A percentile compares a stretch with the other conserved stretches of the same genome.
These are phyloP conservation scores for Kuschelorhynchus macadamiae DNA, from an alignment of 2,888 invertebrate genomes.

Conservation along the genomic window DNA sequence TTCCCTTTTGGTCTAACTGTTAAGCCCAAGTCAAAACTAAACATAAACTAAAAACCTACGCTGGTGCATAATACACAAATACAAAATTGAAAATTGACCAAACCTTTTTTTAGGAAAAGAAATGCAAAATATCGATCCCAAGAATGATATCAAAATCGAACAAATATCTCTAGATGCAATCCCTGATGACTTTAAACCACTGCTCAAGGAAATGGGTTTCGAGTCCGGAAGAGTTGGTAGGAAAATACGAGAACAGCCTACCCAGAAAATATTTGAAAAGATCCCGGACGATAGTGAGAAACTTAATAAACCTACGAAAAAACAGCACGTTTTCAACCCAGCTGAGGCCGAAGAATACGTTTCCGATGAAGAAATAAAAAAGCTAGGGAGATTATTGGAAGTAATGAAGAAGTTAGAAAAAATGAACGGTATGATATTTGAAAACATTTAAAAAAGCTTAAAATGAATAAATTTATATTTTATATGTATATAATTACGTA, in stretches of 20 bases:
- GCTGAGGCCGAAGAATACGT: slow-evolving; percentile 56
- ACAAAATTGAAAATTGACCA: too few relatives aligned
- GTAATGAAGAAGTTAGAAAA: slow-evolving; percentile 68
- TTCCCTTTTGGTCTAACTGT: too few relatives aligned
- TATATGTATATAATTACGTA: too few relatives aligned
- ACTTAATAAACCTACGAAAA: slow-evolving; percentile 24
- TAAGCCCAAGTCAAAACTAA: too few relatives aligned
- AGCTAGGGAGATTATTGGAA: slow-evolving; percentile 69
- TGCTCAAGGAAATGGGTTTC: slow-evolving; percentile 65
- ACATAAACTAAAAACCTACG: too few relatives aligned
- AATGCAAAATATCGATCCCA: slow-evolving; percentile 33
- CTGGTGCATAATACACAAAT: too few relatives aligned
- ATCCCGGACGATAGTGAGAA: slow-evolving; percentile 1
- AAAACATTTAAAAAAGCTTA: too few relatives aligned
- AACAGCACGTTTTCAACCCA: slow-evolving; percentile 63
- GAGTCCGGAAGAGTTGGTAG: slow-evolving; percentile 25
- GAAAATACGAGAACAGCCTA: slow-evolving; percentile 47
- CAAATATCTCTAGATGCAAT: slow-evolving; percentile 63
- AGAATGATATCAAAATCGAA: slow-evolving; percentile 43
- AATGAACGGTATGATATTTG: slow-evolving; percentile 60
- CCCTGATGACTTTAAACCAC: slow-evolving; percentile 62
- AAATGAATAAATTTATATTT: too few relatives aligned
- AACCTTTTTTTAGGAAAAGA: slow-evolving; percentile 12
- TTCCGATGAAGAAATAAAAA: slow-evolving; percentile 70
- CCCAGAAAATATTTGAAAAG: slow-evolving; percentile 34